Percentiles rank a stretch among this genome's conserved stretches.
Conservation (phyloP, 1,140 invertebrate genomes). For the Brachionus rubens region DNA sequence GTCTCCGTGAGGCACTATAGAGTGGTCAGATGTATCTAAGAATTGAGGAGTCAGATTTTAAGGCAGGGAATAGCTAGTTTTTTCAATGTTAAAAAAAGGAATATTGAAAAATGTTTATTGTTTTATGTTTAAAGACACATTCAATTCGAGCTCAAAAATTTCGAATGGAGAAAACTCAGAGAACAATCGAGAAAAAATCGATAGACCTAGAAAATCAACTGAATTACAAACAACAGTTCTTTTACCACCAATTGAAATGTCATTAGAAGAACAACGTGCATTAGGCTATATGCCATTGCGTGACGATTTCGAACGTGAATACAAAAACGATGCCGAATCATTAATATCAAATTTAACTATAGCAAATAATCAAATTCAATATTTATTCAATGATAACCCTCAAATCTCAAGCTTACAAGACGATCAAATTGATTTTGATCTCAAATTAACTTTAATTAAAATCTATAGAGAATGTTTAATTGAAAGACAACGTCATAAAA, state of each 20-base stretch:
- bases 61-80: no score
- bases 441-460: constrained; percentile 77
- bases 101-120: no score
- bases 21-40: no score
- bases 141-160: constrained; percentile 49
- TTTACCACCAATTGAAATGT: constrained; percentile 74
- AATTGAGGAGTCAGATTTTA: no score
- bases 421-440: constrained; percentile 53
- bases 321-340: constrained; percentile 22
- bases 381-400: constrained; percentile 22
- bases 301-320: constrained; percentile 85
- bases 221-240: constrained; percentile 66
- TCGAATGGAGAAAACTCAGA: neutral
- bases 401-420: constrained; percentile 9
- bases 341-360: constrained; percentile 31
- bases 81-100: no score
- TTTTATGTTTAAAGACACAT: no score
- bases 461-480: constrained; percentile 79
- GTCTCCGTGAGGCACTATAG: no score
- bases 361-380: constrained; percentile 23
- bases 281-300: constrained; percentile 92
- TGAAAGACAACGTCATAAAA: constrained; percentile 79
- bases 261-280: constrained; percentile 72
- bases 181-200: neutral
- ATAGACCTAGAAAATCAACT: constrained; percentile 67